These are phyloP conservation scores for Ornithorhynchus anatinus DNA, from an alignment of 2,113 vertebrate genomes.

Conservation along the genomic window DNA sequence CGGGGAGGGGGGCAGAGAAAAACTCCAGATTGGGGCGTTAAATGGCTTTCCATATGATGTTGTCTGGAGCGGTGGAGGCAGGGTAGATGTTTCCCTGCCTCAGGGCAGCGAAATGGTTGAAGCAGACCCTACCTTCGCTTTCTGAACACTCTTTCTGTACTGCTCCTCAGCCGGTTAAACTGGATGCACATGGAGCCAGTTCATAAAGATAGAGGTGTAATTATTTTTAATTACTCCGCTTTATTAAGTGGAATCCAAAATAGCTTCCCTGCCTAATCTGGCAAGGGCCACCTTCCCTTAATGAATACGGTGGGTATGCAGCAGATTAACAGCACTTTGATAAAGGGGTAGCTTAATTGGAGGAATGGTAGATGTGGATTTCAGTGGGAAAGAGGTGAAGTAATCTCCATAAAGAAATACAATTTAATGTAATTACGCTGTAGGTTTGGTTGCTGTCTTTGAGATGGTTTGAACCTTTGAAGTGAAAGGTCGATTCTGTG, in stretches of 20 bases:
- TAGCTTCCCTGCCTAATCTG: constrained; percentile 34
- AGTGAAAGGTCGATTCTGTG: neutral
- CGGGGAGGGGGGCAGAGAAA: no score
- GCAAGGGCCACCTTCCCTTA: constrained; percentile 16
- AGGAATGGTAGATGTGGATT: constrained; percentile 27
- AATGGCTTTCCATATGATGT: no score
- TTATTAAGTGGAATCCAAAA: constrained; percentile 45
- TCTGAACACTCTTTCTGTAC: neutral
- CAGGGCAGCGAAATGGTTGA: no score
- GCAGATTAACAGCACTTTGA: constrained; percentile 45
- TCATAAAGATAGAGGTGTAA: constrained; percentile 43
- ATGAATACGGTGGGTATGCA: constrained; percentile 31
- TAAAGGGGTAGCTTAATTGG: constrained; percentile 36
- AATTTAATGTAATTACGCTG: constrained; percentile 35
- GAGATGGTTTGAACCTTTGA: constrained; percentile 10
- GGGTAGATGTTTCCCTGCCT: no score
- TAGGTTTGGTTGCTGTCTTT: constrained; percentile 41
- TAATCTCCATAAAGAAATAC: constrained; percentile 35
- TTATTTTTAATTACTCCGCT: constrained; percentile 48
- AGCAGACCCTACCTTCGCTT: neutral
- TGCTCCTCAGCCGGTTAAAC: constrained; percentile 33
- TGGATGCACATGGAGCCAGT: constrained; percentile 34
- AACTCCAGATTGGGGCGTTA: no score
- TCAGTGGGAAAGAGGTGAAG: constrained; percentile 9
- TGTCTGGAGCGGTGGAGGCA: no score